A percentile compares a stretch with the other conserved stretches of the same genome.
phyloP scores from a whole-genome alignment of 1,140 invertebrate species.

The Drosophila subobscura region DNA sequence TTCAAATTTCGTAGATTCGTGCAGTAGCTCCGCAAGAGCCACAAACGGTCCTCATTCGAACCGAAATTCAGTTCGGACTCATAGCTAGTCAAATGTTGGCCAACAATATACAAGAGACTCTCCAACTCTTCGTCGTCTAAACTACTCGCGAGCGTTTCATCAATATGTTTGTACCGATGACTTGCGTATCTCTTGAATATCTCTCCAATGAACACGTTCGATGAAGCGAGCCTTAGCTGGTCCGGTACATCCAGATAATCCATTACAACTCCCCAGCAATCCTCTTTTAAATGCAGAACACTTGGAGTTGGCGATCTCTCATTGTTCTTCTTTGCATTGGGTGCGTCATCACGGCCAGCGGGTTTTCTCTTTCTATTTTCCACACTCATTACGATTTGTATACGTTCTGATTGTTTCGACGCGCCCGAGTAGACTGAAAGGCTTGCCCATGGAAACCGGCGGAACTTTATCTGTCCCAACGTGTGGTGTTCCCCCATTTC shows the following conservation, averaged over 20 bases:
- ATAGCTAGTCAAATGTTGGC: constrained; percentile 32
- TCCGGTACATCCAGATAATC: constrained; percentile 13
- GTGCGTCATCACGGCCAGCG: no score
- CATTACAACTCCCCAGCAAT: constrained; percentile 3
- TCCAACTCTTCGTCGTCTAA: constrained; percentile 12
- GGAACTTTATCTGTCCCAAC: no score
- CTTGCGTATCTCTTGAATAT: not conserved
- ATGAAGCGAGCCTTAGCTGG: not conserved
- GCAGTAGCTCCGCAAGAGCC: constrained; percentile 5
- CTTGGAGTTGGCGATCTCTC: no score
- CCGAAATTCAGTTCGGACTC: constrained; percentile 7
- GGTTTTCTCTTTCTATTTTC: no score
- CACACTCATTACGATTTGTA: no score
- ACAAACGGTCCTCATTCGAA: constrained; percentile 7
- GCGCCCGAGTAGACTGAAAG: no score
- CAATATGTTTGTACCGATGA: constrained; percentile 1
- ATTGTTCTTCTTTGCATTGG: no score
- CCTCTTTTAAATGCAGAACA: not conserved
- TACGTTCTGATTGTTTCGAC: no score
- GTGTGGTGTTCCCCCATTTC: no score
- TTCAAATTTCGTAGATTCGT: constrained; percentile 1
- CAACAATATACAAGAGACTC: constrained; percentile 13
- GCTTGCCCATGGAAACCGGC: no score
- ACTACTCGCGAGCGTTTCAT: not conserved
- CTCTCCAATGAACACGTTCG: not conserved